Evolutionary conservation across 2,113 vertebrate genomes (phyloP).

Genomic region (Heterocephalus glaber): DNA sequence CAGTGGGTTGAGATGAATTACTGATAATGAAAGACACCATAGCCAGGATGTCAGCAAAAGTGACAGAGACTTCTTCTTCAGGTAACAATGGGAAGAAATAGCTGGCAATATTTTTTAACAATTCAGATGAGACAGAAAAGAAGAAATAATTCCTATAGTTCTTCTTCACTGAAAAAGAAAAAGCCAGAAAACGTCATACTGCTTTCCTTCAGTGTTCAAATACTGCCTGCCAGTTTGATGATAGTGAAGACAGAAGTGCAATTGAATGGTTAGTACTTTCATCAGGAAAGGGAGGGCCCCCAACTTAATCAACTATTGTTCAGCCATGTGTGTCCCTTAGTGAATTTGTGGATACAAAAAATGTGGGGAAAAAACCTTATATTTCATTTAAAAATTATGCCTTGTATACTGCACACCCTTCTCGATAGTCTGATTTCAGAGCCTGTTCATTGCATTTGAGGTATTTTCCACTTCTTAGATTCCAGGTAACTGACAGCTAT

Average conservation of each 20-base stretch:
- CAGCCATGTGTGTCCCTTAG: background rate
- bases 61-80: background rate
- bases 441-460: background rate
- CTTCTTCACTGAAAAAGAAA: background rate
- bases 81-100: background rate
- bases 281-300: background rate
- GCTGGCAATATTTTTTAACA: background rate
- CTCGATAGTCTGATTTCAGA: background rate
- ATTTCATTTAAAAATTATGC: background rate
- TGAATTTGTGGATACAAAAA: background rate
- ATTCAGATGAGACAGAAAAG: background rate
- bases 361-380: background rate
- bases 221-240: background rate
- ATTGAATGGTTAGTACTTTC: background rate
- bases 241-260: background rate
- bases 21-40: background rate
- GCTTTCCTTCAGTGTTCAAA: background rate
- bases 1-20: constrained; percentile 25
- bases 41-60: background rate
- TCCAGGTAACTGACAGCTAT: background rate
- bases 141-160: background rate
- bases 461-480: background rate
- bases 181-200: background rate
- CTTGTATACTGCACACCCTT: background rate
- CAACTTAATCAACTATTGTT: background rate